Conservation (phyloP, 2,888 invertebrate species). For the Lochmaea capreae region DNA sequence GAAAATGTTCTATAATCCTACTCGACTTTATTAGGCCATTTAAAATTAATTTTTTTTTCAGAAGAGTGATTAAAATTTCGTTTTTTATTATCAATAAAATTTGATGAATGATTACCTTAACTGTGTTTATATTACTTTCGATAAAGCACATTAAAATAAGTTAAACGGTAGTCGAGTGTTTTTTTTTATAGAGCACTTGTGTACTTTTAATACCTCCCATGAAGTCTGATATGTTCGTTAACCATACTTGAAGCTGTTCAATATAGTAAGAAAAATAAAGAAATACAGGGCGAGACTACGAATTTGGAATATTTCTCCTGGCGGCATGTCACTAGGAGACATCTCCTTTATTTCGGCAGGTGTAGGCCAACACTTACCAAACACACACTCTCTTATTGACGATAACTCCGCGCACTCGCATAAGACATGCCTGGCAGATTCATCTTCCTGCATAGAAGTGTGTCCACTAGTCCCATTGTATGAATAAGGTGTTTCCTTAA, state of each 20-base stretch:
- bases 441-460: no score
- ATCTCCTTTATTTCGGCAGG: no score
- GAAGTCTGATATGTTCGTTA: constrained; percentile 24
- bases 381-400: no score
- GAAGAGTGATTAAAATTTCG: constrained; percentile 31
- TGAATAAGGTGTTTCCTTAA: no score
- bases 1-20: not conserved
- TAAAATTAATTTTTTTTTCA: not conserved
- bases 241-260: not conserved
- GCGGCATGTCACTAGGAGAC: no score
- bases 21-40: constrained; percentile 10
- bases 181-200: constrained; percentile 44
- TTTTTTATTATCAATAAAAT: constrained; percentile 52
- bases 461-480: no score
- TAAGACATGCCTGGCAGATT: no score
- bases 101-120: constrained; percentile 51
- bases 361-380: no score
- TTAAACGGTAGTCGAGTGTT: constrained; percentile 50
- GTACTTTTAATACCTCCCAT: constrained; percentile 45
- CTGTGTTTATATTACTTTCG: constrained; percentile 51
- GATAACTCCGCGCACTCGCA: no score
- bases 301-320: no score
- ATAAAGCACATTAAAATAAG: constrained; percentile 52
- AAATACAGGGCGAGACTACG: no score
- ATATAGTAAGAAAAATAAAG: not conserved